These are phyloP conservation scores for Danaus chrysippus DNA, from an alignment of 2,888 invertebrate species.

Conservation along the genomic window DNA sequence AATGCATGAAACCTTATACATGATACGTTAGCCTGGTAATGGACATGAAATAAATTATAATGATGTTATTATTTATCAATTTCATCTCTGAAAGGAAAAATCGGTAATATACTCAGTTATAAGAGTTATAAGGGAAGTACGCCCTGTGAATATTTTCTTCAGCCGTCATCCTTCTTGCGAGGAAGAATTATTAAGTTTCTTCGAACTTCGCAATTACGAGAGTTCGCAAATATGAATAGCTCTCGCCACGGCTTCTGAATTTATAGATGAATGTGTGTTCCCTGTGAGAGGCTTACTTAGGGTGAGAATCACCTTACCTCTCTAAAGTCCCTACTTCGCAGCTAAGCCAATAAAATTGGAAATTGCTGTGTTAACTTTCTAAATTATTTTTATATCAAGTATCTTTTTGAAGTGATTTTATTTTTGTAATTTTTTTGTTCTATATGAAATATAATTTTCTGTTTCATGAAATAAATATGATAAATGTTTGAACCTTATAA, in stretches of 20 bases:
- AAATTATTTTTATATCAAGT: slow-evolving; percentile 31
- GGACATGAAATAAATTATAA: background rate
- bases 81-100: slow-evolving; percentile 14
- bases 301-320: slow-evolving; percentile 44
- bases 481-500: background rate
- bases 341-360: slow-evolving; percentile 41
- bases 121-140: slow-evolving; percentile 61
- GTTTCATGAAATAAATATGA: background rate
- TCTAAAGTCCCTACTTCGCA: slow-evolving; percentile 39
- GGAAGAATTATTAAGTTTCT: slow-evolving; percentile 79
- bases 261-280: slow-evolving; percentile 76
- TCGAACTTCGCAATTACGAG: slow-evolving; percentile 79
- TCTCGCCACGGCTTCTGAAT: slow-evolving; percentile 75
- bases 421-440: background rate
- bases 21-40: background rate
- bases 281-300: slow-evolving; percentile 46
- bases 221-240: slow-evolving; percentile 68
- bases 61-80: background rate
- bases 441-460: background rate
- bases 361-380: slow-evolving; percentile 35
- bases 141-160: slow-evolving; percentile 75
- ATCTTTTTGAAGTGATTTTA: slow-evolving; percentile 8
- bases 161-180: slow-evolving; percentile 75
- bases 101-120: slow-evolving; percentile 46
- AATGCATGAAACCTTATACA: background rate